Evolutionary conservation across 2,888 invertebrate species (phyloP).

Genomic region (Myathropa florea): DNA sequence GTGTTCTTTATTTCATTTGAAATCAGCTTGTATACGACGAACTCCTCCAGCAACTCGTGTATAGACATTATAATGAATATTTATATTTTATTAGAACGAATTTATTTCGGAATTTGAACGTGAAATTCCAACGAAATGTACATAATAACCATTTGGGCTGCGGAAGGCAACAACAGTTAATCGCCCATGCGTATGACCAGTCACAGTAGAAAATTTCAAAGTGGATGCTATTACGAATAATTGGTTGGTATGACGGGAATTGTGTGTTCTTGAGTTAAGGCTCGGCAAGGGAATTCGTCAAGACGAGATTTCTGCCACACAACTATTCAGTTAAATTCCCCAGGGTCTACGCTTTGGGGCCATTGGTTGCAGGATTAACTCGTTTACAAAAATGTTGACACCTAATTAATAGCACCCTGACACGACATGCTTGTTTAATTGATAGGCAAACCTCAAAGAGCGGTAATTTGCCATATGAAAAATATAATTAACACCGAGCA

Average conservation of each 20-base stretch:
- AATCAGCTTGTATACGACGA: neutral
- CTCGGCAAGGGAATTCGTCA: slow-evolving; percentile 1
- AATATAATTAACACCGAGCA: neutral
- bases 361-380: slow-evolving; percentile 15
- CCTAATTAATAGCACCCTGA: slow-evolving; percentile 44
- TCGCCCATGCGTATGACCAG: neutral
- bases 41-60: neutral
- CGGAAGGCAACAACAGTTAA: neutral
- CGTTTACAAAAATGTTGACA: slow-evolving; percentile 41
- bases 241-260: slow-evolving; percentile 32
- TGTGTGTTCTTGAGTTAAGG: neutral
- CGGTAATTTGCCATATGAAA: slow-evolving; percentile 2
- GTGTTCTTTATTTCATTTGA: slow-evolving; percentile 21
- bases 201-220: slow-evolving; percentile 4
- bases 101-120: slow-evolving; percentile 18
- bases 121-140: slow-evolving; percentile 15
- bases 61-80: slow-evolving; percentile 28
- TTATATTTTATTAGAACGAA: slow-evolving; percentile 27
- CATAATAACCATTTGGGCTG: neutral
- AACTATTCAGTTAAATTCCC: neutral
- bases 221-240: slow-evolving; percentile 22
- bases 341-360: neutral
- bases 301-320: neutral
- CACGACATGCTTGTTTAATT: slow-evolving; percentile 11
- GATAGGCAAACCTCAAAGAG: slow-evolving; percentile 25